Base-by-base conservation (phyloP, 2,888 invertebrate genomes). In the Antheraea yamamai region DNA sequence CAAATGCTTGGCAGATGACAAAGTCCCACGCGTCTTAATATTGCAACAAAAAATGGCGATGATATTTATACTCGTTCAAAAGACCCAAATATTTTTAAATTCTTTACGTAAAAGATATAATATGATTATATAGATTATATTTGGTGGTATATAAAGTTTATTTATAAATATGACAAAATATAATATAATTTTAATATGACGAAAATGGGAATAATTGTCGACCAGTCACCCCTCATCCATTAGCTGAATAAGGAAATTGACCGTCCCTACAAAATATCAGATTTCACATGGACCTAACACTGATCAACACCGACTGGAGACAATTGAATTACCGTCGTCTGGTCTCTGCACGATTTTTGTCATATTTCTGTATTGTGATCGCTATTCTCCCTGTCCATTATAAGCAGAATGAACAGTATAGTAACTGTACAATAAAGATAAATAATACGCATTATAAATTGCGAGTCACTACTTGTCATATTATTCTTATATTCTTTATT, bases 281-380 rank as follows among this genome's bases (percentile, higher is more conserved):
- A 92, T 94, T 92, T 93, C 94, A 89, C 89, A 92, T 90, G 91
- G 91, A 94, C 94, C 92, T 91, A 92, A 92, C 92, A 88, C 88
- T 92, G 91, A 94, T 94, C 89, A 88, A 82, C 88, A 89, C 91
- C 87, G 94, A 92, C 90, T 87, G 88, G 91, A 88, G 90, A 91
- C 91, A 92, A 95, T 94, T 89, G 92, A 93, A 92, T 95, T 94
- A 92, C 86, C 87, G 88, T 89, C 93, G 91, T 92, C 93, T 93
- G 94, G 90, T 90, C 87, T 86, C 85, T 83, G 81, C 83, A 80
- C 89, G 84, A 91, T 93, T 95, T 95, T 94, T 93, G 91, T 87
- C 91, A 93, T 91, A 92, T 91, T 91, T 88, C 85, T 86, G 85
- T 82, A 81, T 84, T 84, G 84, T 87, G 84, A 81, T 80, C 80